Evolutionary conservation across 2,888 invertebrate species (phyloP).

Genomic region (Aricia artaxerxes): DNA sequence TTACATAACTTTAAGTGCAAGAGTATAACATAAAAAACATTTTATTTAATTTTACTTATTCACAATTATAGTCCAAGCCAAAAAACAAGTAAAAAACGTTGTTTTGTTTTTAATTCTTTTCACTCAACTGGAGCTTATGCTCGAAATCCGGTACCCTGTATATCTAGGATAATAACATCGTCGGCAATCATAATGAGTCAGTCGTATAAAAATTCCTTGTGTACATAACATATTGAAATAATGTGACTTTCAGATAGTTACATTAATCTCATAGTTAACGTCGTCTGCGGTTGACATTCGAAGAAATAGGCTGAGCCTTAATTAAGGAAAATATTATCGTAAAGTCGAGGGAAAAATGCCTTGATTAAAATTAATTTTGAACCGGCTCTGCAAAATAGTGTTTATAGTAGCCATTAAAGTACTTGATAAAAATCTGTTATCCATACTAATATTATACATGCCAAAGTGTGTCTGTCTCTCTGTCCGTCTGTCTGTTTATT

Average conservation of each 20-base stretch:
- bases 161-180: background rate
- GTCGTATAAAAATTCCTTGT: constrained; percentile 21
- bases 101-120: background rate
- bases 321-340: constrained; percentile 14
- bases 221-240: constrained; percentile 30
- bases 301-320: constrained; percentile 13
- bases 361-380: background rate
- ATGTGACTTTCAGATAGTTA: constrained; percentile 27
- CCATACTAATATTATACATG: background rate
- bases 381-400: background rate
- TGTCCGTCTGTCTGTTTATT: too few species aligned
- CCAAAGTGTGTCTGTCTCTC: too few species aligned
- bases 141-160: background rate
- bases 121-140: background rate
- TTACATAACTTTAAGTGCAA: too few species aligned
- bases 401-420: background rate
- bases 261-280: constrained; percentile 27
- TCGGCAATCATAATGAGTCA: constrained; percentile 12
- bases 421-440: background rate
- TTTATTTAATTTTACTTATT: too few species aligned
- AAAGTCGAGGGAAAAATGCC: background rate
- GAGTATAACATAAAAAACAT: too few species aligned
- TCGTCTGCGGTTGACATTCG: constrained; percentile 14
- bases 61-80: too few species aligned
- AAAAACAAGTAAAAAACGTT: too few species aligned